phyloP scores from a whole-genome alignment of 1,140 invertebrate species.

The Drosophila busckii region DNA sequence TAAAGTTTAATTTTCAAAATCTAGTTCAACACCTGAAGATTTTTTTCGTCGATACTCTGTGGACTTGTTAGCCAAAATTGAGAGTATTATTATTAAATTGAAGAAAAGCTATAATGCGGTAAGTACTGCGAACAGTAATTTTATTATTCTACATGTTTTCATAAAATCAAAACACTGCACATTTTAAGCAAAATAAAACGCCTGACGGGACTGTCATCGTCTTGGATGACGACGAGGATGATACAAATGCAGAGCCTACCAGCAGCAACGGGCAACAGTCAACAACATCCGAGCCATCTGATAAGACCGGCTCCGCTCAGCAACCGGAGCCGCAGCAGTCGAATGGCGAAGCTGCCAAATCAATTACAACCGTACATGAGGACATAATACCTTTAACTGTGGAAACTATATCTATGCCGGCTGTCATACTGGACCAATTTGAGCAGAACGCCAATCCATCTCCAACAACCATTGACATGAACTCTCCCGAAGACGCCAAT shows the following conservation, averaged over 20 bases:
- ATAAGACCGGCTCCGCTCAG: too few relatives aligned
- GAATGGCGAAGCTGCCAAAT: too few relatives aligned
- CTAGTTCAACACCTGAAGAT: not conserved
- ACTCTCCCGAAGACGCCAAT: not conserved
- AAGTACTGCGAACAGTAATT: conserved; percentile 4
- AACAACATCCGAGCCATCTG: too few relatives aligned
- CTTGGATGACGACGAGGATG: too few relatives aligned
- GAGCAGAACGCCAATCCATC: not conserved
- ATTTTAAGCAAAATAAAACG: too few relatives aligned
- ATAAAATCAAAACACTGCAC: not conserved
- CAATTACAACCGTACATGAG: too few relatives aligned
- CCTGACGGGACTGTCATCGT: too few relatives aligned
- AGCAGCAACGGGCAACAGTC: too few relatives aligned
- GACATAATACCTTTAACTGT: too few relatives aligned
- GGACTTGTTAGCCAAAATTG: conserved; percentile 29
- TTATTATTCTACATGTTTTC: not conserved
- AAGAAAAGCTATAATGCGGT: conserved; percentile 36
- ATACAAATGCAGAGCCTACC: too few relatives aligned
- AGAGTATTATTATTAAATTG: conserved; percentile 28
- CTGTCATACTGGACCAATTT: not conserved
- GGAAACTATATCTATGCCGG: not conserved
- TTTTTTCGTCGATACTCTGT: conserved; percentile 1
- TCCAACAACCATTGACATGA: not conserved
- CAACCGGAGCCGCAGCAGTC: too few relatives aligned
- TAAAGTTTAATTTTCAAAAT: not conserved